Conservation (phyloP, 2,888 invertebrate genomes). For the Smittia sp. region DNA sequence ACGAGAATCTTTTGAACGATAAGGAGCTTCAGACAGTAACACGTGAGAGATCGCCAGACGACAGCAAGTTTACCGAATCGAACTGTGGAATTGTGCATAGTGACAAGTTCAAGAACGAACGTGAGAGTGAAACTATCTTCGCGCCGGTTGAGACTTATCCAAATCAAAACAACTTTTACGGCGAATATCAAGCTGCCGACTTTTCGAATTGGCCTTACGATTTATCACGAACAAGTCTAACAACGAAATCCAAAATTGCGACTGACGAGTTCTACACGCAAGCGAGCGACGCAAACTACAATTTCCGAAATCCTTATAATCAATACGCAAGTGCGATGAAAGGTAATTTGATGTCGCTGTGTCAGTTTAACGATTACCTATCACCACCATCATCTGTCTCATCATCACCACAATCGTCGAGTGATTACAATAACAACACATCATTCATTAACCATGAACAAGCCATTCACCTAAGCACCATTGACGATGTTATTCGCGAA, state of each 20-base stretch:
- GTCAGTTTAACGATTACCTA: conserved; percentile 18
- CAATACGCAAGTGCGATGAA: conserved; percentile 16
- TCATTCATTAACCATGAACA: conserved; percentile 35
- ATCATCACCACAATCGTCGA: conserved; percentile 16
- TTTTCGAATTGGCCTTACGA: conserved; percentile 34
- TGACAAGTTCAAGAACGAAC: background rate
- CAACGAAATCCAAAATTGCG: background rate
- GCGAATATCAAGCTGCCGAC: background rate
- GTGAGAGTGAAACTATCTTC: background rate
- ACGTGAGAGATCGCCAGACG: conserved; percentile 2
- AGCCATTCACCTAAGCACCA: conserved; percentile 42
- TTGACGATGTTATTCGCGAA: conserved; percentile 54
- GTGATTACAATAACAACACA: conserved; percentile 13
- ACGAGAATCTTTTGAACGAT: conserved; percentile 22
- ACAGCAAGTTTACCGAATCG: background rate
- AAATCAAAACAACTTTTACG: background rate
- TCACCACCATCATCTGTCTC: conserved; percentile 36
- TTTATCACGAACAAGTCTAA: conserved; percentile 27
- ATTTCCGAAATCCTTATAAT: conserved; percentile 6
- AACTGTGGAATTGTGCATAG: background rate
- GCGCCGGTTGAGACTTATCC: background rate
- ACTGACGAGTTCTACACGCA: background rate
- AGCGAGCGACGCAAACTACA: background rate
- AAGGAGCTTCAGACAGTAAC: conserved; percentile 25
- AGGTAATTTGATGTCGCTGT: conserved; percentile 37